Evolutionary conservation across 2,888 invertebrate genomes (phyloP), one percentile per base, ranked within the genome.

Genomic region (Stenodema calcarata): DNA sequence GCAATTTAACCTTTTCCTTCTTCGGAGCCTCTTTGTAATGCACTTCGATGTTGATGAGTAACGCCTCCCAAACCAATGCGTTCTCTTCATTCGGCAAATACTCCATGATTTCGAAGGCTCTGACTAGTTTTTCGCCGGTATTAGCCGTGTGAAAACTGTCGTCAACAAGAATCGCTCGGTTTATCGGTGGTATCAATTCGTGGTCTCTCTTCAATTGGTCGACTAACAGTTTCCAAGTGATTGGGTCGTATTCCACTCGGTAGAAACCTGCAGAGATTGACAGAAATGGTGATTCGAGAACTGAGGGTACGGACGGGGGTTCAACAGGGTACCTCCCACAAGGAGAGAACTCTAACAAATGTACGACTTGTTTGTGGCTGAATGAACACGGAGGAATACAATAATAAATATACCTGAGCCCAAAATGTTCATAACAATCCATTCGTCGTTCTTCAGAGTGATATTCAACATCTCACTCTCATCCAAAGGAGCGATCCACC

Each of bases 391-490:
- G 35, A 4, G 35, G 35, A 35, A 35, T 2, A 27, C n/a, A n/a
- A n/a, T n/a, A n/a, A n/a, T n/a, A n/a, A n/a, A n/a, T 30, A 0
- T 79, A 79, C 86, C 86, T 41, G 42, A 44, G 35, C 30, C 69
- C 75, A 83, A 27, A 14, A 83, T 42, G 54, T 87, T 87, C 9
- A 87, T 44, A n/a, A 87, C 18, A 14, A 87, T 82, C 87, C 87
- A 87, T 27, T 82, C 75, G 14, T 82, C 44, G 14, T 79, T 18
- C n/a, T 23, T 35, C 4, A 79, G 75, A 12, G 16, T 50, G n/a
- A 82, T 54, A 41, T 82, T 54, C n/a, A 87, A 14, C 28, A 23
- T 14, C 16, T 44, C 9, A 12, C 9, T 30, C 35, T 2, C 42
- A 14, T 9, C 44, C 14, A 41, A 44, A 28, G 73, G 47, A 23